Evolutionary conservation across 2,113 vertebrate species (phyloP).

Genomic region (Stigmatopora nigra): DNA sequence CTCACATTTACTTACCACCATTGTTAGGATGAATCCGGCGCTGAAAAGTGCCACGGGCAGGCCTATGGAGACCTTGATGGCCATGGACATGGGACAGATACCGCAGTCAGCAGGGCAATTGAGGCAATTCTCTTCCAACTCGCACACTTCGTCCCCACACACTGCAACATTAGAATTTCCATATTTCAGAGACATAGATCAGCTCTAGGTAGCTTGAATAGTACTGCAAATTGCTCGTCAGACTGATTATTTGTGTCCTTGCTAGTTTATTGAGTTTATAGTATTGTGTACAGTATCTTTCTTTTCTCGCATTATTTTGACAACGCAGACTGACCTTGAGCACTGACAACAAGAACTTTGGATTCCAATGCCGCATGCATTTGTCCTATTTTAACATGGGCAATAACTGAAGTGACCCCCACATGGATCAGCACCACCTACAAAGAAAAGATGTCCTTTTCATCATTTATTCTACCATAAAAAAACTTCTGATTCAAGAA

Average conservation of each 20-base stretch:
- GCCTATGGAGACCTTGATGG: slow-evolving; percentile 66
- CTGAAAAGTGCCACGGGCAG: slow-evolving; percentile 68
- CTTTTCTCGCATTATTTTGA: not conserved
- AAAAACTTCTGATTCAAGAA: no score
- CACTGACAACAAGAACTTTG: slow-evolving; percentile 66
- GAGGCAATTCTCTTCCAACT: slow-evolving; percentile 66
- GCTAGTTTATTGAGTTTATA: not conserved
- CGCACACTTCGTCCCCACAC: slow-evolving; percentile 67
- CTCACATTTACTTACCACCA: slow-evolving; percentile 58
- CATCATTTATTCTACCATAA: not conserved
- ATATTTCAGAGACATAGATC: not conserved
- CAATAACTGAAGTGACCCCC: slow-evolving; percentile 70
- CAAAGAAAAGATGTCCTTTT: not conserved
- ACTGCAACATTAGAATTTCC: slow-evolving; percentile 40
- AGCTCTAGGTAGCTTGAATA: no score
- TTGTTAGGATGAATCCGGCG: slow-evolving; percentile 67
- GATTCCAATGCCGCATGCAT: slow-evolving; percentile 72
- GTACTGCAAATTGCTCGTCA: no score
- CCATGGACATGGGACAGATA: slow-evolving; percentile 67
- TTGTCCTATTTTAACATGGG: slow-evolving; percentile 70
- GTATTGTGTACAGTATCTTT: not conserved
- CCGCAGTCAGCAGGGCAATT: slow-evolving; percentile 73
- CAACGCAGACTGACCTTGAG: slow-evolving; percentile 59
- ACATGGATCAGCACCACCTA: slow-evolving; percentile 71
- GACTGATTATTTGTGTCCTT: no score